Evolutionary conservation across 2,888 invertebrate species (phyloP), one percentile per base, ranked within the genome.

Genomic region (Lordiphosa fenestrarum): DNA sequence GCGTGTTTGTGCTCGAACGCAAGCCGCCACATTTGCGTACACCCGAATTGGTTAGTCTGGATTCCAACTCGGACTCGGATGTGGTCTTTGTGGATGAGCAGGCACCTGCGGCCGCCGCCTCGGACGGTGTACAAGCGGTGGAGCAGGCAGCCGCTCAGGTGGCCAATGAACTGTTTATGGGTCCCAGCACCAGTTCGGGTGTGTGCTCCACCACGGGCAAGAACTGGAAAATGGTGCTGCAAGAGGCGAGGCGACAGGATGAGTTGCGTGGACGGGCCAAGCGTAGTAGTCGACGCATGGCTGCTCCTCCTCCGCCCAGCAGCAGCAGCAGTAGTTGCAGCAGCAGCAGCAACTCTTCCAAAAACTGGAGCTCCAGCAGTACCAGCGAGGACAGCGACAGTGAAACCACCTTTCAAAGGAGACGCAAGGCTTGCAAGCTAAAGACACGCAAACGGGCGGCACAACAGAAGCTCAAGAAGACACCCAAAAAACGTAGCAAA

Each of bases 21-120:
- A 90, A 90, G 62, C 88, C 90, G 4, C 90, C 90, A 7, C 90
- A 90, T 61, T 66, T 90, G 53, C 86, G 90, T n/a, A 90, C 90
- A 1, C 90, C 90, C 0, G 90, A 90, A 65, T 67, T 86, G 77
- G 88, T 90, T 6, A 88, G 86, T 38, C 69, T 90, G 12, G 85
- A 88, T 64, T 89, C 90, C 1, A 86, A 87, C 19, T 83, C 83
- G 5, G 90, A 90, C 58, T 89, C 89, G 5, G 90, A 90, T 76
- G 89, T 89, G 6, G 88, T 90, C 0, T 89, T 88, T 68, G 85
- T 90, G 0, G 77, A 85, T 6, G 88, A 88, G 52, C 58, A 63
- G 9, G 59, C 15, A 46, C 37, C 13, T n/a, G 47, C 44, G 19
- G 25, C 21, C 9, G 21, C 35, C 39, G 53, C 30, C 25, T 40